Evolutionary conservation across 64 coral and sea anemone genomes (phyloP), one percentile per base, ranked within the genome.

Genomic region (Dendrophyllia cribrosa): DNA sequence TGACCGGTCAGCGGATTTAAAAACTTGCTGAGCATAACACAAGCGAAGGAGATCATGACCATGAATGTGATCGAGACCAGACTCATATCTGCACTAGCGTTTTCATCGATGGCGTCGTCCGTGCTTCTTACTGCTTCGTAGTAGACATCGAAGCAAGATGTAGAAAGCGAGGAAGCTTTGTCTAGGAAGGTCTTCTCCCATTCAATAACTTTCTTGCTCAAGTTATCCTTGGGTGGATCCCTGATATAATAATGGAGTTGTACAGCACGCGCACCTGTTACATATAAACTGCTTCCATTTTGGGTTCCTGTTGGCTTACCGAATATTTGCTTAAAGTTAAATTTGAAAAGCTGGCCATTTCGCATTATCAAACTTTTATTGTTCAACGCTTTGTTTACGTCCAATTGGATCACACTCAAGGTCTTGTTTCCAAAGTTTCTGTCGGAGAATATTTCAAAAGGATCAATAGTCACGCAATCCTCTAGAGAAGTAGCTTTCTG

Each of bases 1-100:
- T 95, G 93, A 59, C 93, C 93, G 24, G 89, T 84, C 19, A 86
- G 74, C 11, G 94, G 89, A 75, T 95, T 95, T 9, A 51, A 20
- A 73, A 87, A 95, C 63, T 95, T 95, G 25, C 88, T 83, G 6
- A 90, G 81, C 83, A 86, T 90, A 5, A 91, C 48, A 60, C 94
- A 91, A 43, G 94, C 88, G n/a, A 95, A 95, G 1, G 81, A 87
- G 46, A 95, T 95, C 94, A 95, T 95, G 0, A 91, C 48, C 5
- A 66, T 52, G 8, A 79, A 95, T 0, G 94, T 95, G 9, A 91
- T 21, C 1, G 88, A 91, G 10, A 95, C 70, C 3, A 95, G 86
- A 87, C 71, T 89, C 7, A 91, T 72, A 51, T 95, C 94, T 20
- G 88, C 59, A 2, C 58, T 72, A 0, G 82, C 61, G 8, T 85